phyloP scores from a whole-genome alignment of 35 echinoderm and acorn worm genomes.

The Holothuria glaberrima region DNA sequence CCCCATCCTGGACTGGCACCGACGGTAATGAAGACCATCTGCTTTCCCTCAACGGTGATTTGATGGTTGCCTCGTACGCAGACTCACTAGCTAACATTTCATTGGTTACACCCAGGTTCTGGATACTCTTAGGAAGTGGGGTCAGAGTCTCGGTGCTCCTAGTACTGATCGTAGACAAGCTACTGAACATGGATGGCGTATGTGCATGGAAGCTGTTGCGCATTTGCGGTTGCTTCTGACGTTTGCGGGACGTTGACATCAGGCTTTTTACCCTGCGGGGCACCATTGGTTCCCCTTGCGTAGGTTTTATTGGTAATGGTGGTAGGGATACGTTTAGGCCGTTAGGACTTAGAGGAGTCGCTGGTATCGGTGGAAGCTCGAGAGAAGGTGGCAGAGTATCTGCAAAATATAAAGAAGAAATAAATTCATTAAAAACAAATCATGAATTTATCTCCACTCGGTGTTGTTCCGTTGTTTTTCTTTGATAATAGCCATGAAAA shows the following conservation, averaged over 20 bases:
- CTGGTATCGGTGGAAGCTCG: slow-evolving; percentile 36
- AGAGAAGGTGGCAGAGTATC: slow-evolving; percentile 24
- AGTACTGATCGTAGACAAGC: slow-evolving; percentile 31
- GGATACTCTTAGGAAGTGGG: slow-evolving; percentile 47
- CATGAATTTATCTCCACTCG: too few species aligned
- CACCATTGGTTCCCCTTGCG: slow-evolving; percentile 16
- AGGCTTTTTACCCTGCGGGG: slow-evolving; percentile 56
- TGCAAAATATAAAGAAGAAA: not conserved
- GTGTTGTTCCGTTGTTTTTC: too few species aligned
- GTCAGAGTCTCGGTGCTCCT: slow-evolving; percentile 43
- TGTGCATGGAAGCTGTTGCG: slow-evolving; percentile 52
- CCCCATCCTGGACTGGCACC: slow-evolving; percentile 17
- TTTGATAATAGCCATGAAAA: too few species aligned
- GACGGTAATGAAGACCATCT: slow-evolving; percentile 44
- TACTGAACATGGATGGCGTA: slow-evolving; percentile 42
- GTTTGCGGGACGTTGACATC: slow-evolving; percentile 28
- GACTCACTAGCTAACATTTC: slow-evolving; percentile 49
- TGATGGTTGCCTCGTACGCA: slow-evolving; percentile 45
- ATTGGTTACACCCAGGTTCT: slow-evolving; percentile 49
- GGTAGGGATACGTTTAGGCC: slow-evolving; percentile 1
- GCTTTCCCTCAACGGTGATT: slow-evolving; percentile 17
- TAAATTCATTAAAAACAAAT: not conserved
- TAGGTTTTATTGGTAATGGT: slow-evolving; percentile 2
- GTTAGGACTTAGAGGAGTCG: not conserved
- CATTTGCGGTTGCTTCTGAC: slow-evolving; percentile 35